Base-by-base conservation (phyloP, 1,140 invertebrate species). In the Acromyrmex heyeri region DNA sequence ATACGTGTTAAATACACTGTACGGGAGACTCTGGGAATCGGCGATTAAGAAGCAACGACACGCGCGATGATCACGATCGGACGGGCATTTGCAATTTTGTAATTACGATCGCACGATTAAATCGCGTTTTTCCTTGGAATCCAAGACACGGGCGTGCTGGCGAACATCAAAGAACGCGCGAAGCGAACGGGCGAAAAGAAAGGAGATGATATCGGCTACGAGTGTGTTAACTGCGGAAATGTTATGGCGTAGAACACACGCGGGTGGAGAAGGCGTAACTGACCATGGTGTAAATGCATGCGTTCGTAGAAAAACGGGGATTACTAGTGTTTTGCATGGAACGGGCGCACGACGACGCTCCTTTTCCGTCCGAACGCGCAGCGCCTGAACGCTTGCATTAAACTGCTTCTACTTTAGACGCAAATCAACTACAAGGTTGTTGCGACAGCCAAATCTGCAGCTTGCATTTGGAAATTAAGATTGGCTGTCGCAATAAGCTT, bases 191-290 rank as follows among this genome's bases (percentile, higher is more conserved):
- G 72, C 65, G 76, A 82, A 81, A 69, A 81, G 79, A 87, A 87
- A 85, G 67, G 73, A 87, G 88, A 90, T 90, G 88, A 90, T 90
- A 90, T 90, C 88, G 86, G 62, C 44, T 24, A 81, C 81, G 50
- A 78, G 73, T 64, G 73, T 64, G 73, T 44, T 44, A 77, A 82
- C 67, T 72, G 86, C 89, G 89, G 88, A 90, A 90, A 89, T 89
- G 88, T 90, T 89, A 69, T 81, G 87, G 83, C 69, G 87, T 86
- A 62, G 59, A 78, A 65, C 76, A 88, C 89, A 88, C 76, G 79
- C 75, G 24, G 24, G 21, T 34, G n/a, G 78, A 76, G 82, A 77
- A 91, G 88, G 88, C 86, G 88, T 86, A 91, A 90, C 89, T 90
- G 88, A 90, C 88, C 89, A 88, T 61, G 72, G 70, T 57, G 87